A percentile compares a stretch with the other conserved stretches of the same genome.
These are phyloP conservation scores for Hofmannophila pseudospretella DNA, from an alignment of 2,888 invertebrate genomes.

Conservation along the genomic window DNA sequence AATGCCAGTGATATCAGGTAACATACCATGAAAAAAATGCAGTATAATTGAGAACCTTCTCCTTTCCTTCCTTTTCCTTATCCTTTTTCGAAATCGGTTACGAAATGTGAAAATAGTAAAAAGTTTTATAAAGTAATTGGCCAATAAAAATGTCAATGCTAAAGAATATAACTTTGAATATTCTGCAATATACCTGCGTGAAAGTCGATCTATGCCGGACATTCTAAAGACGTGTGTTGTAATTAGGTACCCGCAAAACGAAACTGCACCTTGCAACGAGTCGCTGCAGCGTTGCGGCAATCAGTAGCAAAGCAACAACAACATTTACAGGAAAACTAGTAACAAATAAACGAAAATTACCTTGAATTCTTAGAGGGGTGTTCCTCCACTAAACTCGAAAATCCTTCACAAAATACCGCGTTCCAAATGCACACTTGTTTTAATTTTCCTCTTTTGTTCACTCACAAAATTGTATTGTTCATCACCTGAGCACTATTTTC, in stretches of 20 bases:
- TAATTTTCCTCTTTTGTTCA: slow-evolving; percentile 20
- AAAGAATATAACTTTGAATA: slow-evolving; percentile 14
- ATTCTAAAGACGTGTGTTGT: slow-evolving; percentile 48
- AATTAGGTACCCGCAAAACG: slow-evolving; percentile 54
- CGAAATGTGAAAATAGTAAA: no score
- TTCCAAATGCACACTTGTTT: slow-evolving; percentile 32
- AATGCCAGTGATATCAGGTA: no score
- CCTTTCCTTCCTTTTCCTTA: no score
- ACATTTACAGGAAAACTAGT: slow-evolving; percentile 21
- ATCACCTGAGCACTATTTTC: slow-evolving; percentile 63
- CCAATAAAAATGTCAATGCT: background rate
- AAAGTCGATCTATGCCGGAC: slow-evolving; percentile 46
- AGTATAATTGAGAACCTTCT: no score
- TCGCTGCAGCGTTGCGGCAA: slow-evolving; percentile 41
- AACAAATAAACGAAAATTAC: slow-evolving; percentile 39
- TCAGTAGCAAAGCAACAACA: slow-evolving; percentile 22
- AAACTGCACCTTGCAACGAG: slow-evolving; percentile 53
- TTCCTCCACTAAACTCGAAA: slow-evolving; percentile 32
- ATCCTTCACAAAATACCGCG: slow-evolving; percentile 45
- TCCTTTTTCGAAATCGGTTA: no score
- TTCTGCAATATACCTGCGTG: slow-evolving; percentile 38
- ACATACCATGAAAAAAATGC: no score
- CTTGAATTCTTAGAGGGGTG: slow-evolving; percentile 45
- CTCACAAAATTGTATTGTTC: slow-evolving; percentile 29
- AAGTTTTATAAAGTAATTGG: no score